These are phyloP conservation scores for Fabriciana adippe DNA, from an alignment of 2,888 invertebrate genomes.

Conservation along the genomic window DNA sequence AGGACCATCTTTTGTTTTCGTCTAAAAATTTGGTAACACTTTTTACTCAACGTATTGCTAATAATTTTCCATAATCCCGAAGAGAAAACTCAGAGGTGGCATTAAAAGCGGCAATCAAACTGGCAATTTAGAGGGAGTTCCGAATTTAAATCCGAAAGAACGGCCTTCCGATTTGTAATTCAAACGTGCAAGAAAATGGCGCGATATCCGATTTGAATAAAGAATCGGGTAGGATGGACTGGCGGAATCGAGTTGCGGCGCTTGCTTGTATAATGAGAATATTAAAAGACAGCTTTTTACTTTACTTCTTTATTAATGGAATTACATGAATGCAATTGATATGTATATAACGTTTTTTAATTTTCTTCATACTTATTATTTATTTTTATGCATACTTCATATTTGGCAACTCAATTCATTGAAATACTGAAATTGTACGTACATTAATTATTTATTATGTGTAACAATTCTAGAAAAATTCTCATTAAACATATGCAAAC, in stretches of 20 bases:
- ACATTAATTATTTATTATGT: too few relatives aligned
- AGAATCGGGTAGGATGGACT: conserved; percentile 48
- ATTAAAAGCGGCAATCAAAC: conserved; percentile 77
- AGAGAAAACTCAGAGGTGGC: conserved; percentile 66
- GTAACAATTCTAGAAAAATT: too few relatives aligned
- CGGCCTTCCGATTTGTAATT: conserved; percentile 77
- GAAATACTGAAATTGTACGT: too few relatives aligned
- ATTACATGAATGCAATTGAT: conserved; percentile 1
- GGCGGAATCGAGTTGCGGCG: conserved; percentile 31
- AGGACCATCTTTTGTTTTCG: conserved; percentile 46
- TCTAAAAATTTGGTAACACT: conserved; percentile 41
- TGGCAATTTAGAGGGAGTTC: conserved; percentile 69
- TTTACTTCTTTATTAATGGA: not conserved
- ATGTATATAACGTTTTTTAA: not conserved
- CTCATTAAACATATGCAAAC: conserved; percentile 29
- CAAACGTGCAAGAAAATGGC: conserved; percentile 75
- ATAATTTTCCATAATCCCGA: conserved; percentile 56
- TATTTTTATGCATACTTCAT: too few relatives aligned
- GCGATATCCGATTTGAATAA: conserved; percentile 72
- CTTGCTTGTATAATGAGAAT: conserved; percentile 28
- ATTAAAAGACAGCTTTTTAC: conserved; percentile 13
- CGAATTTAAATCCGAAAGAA: conserved; percentile 73
- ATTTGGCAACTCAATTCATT: too few relatives aligned
- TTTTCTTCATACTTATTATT: too few relatives aligned
- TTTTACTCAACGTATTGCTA: conserved; percentile 46